These are phyloP conservation scores for Theonella swinhoei DNA, from an alignment of 37 sponge, comb jelly and placozoan genomes.

Conservation along the genomic window DNA sequence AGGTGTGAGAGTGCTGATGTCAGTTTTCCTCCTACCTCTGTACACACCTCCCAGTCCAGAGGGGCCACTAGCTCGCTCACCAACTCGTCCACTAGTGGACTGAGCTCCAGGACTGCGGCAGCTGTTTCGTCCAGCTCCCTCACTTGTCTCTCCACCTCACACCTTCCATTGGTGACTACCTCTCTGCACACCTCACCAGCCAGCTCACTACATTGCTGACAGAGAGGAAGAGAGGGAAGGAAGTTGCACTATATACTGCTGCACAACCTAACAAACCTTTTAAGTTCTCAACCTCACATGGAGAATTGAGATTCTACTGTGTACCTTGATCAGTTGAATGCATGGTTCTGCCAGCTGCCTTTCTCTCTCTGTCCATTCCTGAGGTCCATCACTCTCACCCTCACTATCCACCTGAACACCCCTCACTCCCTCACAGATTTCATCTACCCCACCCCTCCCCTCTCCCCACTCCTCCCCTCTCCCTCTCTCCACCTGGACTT, in stretches of 20 bases:
- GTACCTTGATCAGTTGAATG: slow-evolving; percentile 17
- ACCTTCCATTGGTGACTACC: slow-evolving; percentile 9
- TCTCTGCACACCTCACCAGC: not conserved
- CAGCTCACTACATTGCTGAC: slow-evolving; percentile 10
- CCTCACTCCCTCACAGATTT: not conserved
- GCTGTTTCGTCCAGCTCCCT: slow-evolving; percentile 31
- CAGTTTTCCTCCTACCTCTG: slow-evolving; percentile 1
- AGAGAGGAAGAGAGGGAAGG: not conserved
- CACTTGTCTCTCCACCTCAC: not conserved
- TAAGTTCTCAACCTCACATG: no score
- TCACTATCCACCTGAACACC: not conserved
- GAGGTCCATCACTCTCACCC: not conserved
- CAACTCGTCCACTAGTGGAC: slow-evolving; percentile 52
- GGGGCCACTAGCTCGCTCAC: slow-evolving; percentile 34
- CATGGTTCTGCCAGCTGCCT: slow-evolving; percentile 9
- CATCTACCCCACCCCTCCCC: not conserved
- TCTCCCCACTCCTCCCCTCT: not conserved
- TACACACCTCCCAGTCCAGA: not conserved
- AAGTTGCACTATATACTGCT: not conserved
- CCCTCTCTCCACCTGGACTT: slow-evolving; percentile 3
- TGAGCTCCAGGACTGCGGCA: slow-evolving; percentile 7
- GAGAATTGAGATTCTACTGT: no score
- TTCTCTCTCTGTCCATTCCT: slow-evolving; percentile 35
- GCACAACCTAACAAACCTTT: not conserved
- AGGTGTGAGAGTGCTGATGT: no score